Conservation (phyloP, 2,888 invertebrate species). For the Caenorhabditis doughertyi region DNA sequence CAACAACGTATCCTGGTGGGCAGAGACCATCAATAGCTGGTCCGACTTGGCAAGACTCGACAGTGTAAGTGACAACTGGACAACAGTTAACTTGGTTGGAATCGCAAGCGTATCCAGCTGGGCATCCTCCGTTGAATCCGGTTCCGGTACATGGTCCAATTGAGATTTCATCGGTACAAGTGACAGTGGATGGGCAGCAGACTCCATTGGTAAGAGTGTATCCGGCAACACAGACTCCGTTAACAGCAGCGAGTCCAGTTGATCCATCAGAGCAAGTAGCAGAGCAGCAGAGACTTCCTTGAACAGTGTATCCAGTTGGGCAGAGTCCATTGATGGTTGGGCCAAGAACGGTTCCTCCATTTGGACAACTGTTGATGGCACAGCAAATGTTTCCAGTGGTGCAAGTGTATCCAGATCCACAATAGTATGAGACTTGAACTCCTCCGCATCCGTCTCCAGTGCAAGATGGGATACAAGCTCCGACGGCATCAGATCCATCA, state of each 20-base stretch:
- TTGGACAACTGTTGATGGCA: conserved; percentile 78
- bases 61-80: conserved; percentile 68
- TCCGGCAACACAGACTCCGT: conserved; percentile 77
- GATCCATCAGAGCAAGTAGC: conserved; percentile 69
- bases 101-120: conserved; percentile 74
- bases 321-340: conserved; percentile 82
- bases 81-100: conserved; percentile 72
- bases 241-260: conserved; percentile 62
- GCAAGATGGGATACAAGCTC: conserved; percentile 77
- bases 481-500: conserved; percentile 79
- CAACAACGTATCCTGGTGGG: conserved; percentile 71
- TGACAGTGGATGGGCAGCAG: conserved; percentile 76
- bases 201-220: conserved; percentile 78
- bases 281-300: conserved; percentile 77
- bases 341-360: conserved; percentile 79
- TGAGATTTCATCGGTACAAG: conserved; percentile 62
- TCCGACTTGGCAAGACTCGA: conserved; percentile 63
- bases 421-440: conserved; percentile 73
- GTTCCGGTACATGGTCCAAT: conserved; percentile 67
- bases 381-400: conserved; percentile 82
- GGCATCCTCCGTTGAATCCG: conserved; percentile 65
- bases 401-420: conserved; percentile 82
- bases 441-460: conserved; percentile 76
- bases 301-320: conserved; percentile 78
- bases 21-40: conserved; percentile 75